Conservation (phyloP, 2,113 vertebrate genomes). For the Gymnogyps californianus region DNA sequence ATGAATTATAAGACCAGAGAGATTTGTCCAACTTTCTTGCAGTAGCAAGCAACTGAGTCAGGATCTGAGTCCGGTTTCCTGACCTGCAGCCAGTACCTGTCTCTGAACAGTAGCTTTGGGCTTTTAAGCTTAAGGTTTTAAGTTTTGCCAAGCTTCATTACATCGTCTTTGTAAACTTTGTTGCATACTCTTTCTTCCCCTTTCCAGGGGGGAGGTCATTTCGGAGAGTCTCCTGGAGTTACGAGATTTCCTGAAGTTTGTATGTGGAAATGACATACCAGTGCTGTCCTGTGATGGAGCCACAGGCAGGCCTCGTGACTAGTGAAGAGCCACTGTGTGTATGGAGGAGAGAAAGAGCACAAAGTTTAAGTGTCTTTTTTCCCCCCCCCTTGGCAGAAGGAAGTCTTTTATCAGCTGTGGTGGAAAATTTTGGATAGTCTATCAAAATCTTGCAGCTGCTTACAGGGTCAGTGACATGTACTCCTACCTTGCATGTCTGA, state of each 20-base stretch:
- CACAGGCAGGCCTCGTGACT: background rate
- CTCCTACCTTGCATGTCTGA: background rate
- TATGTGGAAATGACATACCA: background rate
- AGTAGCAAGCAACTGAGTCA: background rate
- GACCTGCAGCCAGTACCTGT: background rate
- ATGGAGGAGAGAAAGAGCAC: background rate
- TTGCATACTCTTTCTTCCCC: background rate
- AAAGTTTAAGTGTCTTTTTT: background rate
- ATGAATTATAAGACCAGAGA: background rate
- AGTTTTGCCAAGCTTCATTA: background rate
- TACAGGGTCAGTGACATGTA: background rate
- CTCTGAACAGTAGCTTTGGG: background rate
- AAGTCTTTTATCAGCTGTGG: background rate
- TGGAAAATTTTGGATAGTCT: background rate
- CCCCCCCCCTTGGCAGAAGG: background rate
- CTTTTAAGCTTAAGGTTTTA: background rate
- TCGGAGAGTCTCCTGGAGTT: background rate
- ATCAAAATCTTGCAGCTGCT: background rate
- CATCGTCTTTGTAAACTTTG: background rate
- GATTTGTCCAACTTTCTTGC: background rate
- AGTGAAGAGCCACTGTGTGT: background rate
- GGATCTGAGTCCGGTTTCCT: background rate
- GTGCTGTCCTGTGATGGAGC: background rate
- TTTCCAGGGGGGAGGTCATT: fast-evolving
- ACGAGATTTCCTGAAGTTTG: background rate